Base-by-base conservation (phyloP, 2,888 invertebrate species). In the Apamea monoglypha region DNA sequence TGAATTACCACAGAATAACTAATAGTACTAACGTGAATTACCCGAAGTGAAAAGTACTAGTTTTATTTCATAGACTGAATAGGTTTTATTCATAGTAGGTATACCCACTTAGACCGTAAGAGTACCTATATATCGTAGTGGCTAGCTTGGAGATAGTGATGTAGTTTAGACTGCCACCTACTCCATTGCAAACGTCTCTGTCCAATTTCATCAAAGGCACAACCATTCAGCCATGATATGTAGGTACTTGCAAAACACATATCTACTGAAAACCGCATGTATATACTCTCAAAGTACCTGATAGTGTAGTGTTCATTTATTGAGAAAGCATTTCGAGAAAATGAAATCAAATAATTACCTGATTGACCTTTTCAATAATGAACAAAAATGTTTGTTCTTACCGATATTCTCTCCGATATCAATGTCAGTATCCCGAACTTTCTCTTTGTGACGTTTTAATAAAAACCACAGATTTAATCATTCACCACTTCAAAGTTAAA, bases 381-480 rank as follows among this genome's bases (percentile, higher is more conserved):
- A 32, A 64, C 25, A 59, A 72, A 71, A 70, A 53, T 40, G 21
- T 44, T 66, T 56, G 36, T 53, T 50, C 53, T 71, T 50, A n/a
- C 5, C 71, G 71, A 78, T 71, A 71, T 53, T 68, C 44, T 78
- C 71, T 81, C 5, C 36, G 53, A 47, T 80, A 70, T 29, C 76
- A 73, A 47, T 74, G 61, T 53, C 82, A 67, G 66, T 74, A 47
- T 73, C 53, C 36, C 12, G 44, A 72, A 69, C 80, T 85, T 83
- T 86, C 72, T 47, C 69, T 74, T 74, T 40, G 67, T 67, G 72
- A 53, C 44, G 63, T 76, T 81, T 83, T 74, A 59, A 56, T 83
- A 70, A 69, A 67, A 76, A 86, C 32, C 18, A 14, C 14, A 61
- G 50, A 40, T 74, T 76, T 80, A 82, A 80, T 75, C 36, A 74